phyloP scores from a whole-genome alignment of 2,797 vertebrate species.

The Malurus leucopterus region DNA sequence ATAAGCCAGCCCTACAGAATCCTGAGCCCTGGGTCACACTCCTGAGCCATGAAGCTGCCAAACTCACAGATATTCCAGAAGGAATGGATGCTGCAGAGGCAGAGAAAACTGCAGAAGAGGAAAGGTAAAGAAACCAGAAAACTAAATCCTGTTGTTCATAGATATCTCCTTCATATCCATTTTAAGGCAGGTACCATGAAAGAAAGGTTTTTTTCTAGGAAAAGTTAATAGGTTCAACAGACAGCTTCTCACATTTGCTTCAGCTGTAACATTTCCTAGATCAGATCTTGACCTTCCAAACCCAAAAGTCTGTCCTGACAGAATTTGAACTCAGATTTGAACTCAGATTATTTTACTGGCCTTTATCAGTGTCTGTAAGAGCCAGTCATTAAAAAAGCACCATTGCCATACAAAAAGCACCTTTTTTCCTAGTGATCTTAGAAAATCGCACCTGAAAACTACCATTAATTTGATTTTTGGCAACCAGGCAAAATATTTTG shows the following conservation, averaged over 20 bases:
- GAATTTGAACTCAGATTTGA: neutral
- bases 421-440: neutral
- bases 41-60: neutral
- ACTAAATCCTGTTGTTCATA: neutral
- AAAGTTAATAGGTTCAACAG: neutral
- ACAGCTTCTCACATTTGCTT: neutral
- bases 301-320: neutral
- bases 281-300: neutral
- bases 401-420: fast-evolving
- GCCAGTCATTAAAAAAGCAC: neutral
- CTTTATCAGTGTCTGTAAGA: neutral
- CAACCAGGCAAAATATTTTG: neutral
- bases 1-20: neutral
- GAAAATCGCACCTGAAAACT: neutral
- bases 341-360: neutral
- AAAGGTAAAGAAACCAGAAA: neutral
- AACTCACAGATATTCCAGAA: neutral
- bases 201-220: neutral
- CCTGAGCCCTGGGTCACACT: fast-evolving
- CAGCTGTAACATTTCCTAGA: neutral
- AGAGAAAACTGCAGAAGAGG: neutral
- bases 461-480: neutral
- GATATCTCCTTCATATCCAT: neutral
- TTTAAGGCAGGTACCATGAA: neutral
- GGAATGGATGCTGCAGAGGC: neutral